These are phyloP conservation scores for Pituophis catenifer DNA, from an alignment of 2,113 vertebrate species.

Conservation along the genomic window DNA sequence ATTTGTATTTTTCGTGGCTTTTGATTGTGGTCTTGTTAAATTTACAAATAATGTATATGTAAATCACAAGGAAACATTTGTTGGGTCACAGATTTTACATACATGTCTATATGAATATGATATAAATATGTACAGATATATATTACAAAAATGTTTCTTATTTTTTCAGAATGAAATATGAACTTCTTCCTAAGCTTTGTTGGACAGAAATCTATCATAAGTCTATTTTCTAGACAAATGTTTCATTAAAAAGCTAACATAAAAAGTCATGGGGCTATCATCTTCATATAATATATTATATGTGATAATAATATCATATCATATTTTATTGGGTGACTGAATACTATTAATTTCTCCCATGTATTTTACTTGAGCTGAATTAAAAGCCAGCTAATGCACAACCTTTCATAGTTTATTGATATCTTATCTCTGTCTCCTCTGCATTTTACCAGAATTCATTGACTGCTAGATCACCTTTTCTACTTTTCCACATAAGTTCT, in stretches of 20 bases:
- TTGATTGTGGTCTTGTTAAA: background rate
- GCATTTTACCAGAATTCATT: background rate
- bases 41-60: background rate
- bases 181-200: background rate
- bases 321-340: background rate
- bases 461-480: conserved; percentile 1
- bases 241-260: background rate
- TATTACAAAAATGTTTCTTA: background rate
- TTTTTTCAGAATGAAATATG: background rate
- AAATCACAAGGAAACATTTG: background rate
- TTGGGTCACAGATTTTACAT: background rate
- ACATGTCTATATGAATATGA: background rate
- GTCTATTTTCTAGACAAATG: background rate
- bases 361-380: background rate
- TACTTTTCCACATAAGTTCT: conserved; percentile 26
- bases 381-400: background rate
- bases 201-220: background rate
- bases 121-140: background rate
- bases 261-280: background rate
- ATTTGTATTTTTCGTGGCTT: background rate
- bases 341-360: conserved; percentile 5
- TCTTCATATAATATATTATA: background rate
- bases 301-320: too few species aligned
- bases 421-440: background rate
- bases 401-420: background rate